phyloP scores from a whole-genome alignment of 35 echinoderm and acorn worm species.

The Acanthaster planci region DNA sequence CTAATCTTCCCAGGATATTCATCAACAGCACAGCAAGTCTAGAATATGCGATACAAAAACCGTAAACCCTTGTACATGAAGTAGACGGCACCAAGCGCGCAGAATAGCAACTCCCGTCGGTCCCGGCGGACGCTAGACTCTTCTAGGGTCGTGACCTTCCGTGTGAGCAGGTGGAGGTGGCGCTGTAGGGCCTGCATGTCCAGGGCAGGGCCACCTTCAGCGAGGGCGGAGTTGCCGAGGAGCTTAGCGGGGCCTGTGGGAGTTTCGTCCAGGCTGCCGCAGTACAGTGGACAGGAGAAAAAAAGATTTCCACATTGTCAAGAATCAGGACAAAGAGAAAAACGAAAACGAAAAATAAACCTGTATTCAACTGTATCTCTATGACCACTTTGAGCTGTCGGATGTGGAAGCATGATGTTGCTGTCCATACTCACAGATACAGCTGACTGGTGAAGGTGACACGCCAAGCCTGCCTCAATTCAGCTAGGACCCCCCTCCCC shows the following conservation, averaged over 20 bases:
- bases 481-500: no score
- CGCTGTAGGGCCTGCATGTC: conserved; percentile 48
- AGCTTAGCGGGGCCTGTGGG: background rate
- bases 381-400: no score
- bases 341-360: no score
- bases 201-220: conserved; percentile 8
- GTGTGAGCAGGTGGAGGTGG: conserved; percentile 36
- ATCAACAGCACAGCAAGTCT: background rate
- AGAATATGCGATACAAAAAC: conserved; percentile 20
- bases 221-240: conserved; percentile 22
- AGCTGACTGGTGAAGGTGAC: no score
- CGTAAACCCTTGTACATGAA: conserved; percentile 38
- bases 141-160: conserved; percentile 39
- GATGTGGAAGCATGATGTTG: no score
- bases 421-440: no score
- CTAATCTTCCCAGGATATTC: no score
- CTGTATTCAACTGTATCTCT: no score
- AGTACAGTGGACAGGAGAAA: background rate
- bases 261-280: background rate
- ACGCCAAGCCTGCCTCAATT: no score
- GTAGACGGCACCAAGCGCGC: conserved; percentile 18
- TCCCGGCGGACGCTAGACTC: conserved; percentile 25
- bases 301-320: no score
- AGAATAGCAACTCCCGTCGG: conserved; percentile 15
- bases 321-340: no score